phyloP scores from a whole-genome alignment of 2,888 invertebrate genomes.

The Epirrhoe tristata region DNA sequence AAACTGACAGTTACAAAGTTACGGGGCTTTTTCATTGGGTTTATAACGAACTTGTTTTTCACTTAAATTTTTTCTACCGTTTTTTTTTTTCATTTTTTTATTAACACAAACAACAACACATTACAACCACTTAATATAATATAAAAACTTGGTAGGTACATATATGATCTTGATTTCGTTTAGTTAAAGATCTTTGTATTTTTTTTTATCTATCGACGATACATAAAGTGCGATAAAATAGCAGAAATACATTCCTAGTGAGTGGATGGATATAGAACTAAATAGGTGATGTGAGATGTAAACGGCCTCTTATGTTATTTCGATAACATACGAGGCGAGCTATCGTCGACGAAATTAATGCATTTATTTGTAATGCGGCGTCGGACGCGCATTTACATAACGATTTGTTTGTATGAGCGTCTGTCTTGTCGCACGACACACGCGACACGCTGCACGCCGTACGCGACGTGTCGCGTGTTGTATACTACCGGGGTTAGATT shows the following conservation, averaged over 20 bases:
- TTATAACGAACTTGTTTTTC: not conserved
- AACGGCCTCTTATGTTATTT: not conserved
- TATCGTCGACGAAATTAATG: slow-evolving; percentile 24
- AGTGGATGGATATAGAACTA: not conserved
- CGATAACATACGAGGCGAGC: slow-evolving; percentile 5
- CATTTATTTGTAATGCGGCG: slow-evolving; percentile 38
- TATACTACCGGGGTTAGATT: not conserved
- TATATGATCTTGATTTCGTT: no score
- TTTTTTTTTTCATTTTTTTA: no score
- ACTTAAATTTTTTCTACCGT: not conserved
- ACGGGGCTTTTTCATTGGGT: not conserved
- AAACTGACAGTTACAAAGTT: not conserved
- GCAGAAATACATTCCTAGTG: not conserved
- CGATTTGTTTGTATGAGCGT: slow-evolving; percentile 26
- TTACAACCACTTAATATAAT: no score
- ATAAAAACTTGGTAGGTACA: no score
- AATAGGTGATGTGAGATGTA: not conserved
- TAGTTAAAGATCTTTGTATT: not conserved
- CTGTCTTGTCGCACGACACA: not conserved
- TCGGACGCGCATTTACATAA: slow-evolving; percentile 32
- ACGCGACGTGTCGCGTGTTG: not conserved
- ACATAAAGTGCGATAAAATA: not conserved
- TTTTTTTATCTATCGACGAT: not conserved
- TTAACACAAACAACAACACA: no score
- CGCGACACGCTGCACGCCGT: not conserved